Conservation (phyloP, 2,113 vertebrate genomes). For the Anseranas semipalmata region DNA sequence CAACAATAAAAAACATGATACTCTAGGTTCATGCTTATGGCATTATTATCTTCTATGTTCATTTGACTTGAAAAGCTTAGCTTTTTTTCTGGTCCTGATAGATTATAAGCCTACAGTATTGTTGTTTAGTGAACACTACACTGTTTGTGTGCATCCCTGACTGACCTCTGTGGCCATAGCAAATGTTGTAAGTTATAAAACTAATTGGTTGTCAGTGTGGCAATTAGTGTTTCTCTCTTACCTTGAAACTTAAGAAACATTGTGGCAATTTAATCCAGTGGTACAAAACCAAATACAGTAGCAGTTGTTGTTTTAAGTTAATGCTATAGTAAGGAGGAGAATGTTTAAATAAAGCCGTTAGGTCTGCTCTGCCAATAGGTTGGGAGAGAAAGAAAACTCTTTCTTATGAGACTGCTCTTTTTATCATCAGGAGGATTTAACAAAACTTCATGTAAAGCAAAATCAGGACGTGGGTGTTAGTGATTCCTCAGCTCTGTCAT, state of each 20-base stretch:
- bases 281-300: neutral
- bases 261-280: neutral
- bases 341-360: neutral
- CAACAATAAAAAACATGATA: fast-evolving
- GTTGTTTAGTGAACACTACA: neutral
- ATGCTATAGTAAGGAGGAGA: neutral
- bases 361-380: neutral
- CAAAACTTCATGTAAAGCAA: constrained; percentile 2
- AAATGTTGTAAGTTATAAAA: neutral
- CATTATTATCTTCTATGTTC: neutral
- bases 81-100: neutral
- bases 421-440: constrained; percentile 48
- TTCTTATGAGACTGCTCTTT: neutral
- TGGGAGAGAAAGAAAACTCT: neutral
- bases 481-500: constrained; percentile 35
- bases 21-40: neutral
- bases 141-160: neutral
- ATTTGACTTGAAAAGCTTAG: neutral
- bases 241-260: neutral
- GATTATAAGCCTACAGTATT: neutral
- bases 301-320: neutral
- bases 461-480: neutral
- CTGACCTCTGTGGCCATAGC: neutral
- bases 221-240: neutral
- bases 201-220: neutral